Conservation (phyloP, 2,797 vertebrate species). For the Scleropages formosus region DNA sequence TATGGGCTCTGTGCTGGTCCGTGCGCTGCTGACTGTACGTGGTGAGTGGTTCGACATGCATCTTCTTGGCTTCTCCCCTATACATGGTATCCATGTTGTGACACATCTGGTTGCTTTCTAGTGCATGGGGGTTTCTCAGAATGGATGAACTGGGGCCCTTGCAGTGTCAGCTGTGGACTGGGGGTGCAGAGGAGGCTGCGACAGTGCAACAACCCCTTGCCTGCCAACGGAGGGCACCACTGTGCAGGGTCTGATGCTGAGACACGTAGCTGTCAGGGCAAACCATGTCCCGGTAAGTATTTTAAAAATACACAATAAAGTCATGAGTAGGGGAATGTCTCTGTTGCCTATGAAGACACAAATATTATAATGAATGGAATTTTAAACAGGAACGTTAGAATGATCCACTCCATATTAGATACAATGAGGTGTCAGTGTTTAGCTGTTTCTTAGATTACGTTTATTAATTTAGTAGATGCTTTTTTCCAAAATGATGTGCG, state of each 20-base stretch:
- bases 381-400: neutral
- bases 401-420: neutral
- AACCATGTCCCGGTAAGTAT: conserved; percentile 82
- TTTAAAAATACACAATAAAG: neutral
- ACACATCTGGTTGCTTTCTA: conserved; percentile 50
- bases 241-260: conserved; percentile 74
- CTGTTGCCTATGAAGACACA: neutral
- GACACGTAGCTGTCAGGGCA: conserved; percentile 73
- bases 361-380: neutral
- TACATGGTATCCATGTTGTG: neutral
- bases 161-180: conserved; percentile 83
- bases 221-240: conserved; percentile 84
- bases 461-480: no score
- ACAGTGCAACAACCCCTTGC: conserved; percentile 81
- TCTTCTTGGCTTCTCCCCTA: neutral
- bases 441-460: no score
- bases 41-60: conserved; percentile 63
- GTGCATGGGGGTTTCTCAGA: conserved; percentile 89
- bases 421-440: neutral
- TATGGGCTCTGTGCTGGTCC: conserved; percentile 80
- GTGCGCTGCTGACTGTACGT: conserved; percentile 76
- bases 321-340: neutral
- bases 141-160: conserved; percentile 85
- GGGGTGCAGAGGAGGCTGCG: conserved; percentile 82
- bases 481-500: no score